These are phyloP conservation scores for Sesamia nonagrioides DNA, from an alignment of 1,140 invertebrate genomes.

Conservation along the genomic window DNA sequence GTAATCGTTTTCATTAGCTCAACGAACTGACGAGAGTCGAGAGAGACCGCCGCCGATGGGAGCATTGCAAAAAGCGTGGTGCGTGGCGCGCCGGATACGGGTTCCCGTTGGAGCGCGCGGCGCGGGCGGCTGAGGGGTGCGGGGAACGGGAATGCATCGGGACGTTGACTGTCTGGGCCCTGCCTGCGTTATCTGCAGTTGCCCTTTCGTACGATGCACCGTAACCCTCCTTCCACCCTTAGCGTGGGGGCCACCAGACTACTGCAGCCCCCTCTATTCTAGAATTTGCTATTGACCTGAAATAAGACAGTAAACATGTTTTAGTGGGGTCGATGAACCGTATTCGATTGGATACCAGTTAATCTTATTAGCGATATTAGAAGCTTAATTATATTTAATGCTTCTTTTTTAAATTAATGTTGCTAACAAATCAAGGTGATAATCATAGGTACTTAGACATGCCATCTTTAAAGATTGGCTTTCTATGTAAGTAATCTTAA, in stretches of 20 bases:
- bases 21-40: conserved; percentile 75
- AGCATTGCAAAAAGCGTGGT: conserved; percentile 79
- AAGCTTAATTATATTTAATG: not conserved
- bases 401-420: not conserved
- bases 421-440: not conserved
- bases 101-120: conserved; percentile 74
- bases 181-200: conserved; percentile 85
- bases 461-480: not conserved
- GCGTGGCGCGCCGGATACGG: conserved; percentile 78
- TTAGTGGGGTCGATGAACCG: conserved; percentile 43
- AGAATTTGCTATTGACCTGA: conserved; percentile 82
- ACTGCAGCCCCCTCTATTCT: conserved; percentile 77
- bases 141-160: conserved; percentile 79
- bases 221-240: conserved; percentile 82
- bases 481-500: not conserved
- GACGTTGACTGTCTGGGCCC: conserved; percentile 85
- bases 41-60: conserved; percentile 62
- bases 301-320: conserved; percentile 67
- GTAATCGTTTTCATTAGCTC: conserved; percentile 82
- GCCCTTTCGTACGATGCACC: conserved; percentile 86
- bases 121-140: conserved; percentile 53
- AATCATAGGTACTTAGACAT: not conserved
- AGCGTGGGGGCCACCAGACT: conserved; percentile 71
- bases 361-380: conserved; percentile 16
- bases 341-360: conserved; percentile 31